phyloP scores from a whole-genome alignment of 2,888 invertebrate genomes.

The Megaustenia siamemsis region DNA sequence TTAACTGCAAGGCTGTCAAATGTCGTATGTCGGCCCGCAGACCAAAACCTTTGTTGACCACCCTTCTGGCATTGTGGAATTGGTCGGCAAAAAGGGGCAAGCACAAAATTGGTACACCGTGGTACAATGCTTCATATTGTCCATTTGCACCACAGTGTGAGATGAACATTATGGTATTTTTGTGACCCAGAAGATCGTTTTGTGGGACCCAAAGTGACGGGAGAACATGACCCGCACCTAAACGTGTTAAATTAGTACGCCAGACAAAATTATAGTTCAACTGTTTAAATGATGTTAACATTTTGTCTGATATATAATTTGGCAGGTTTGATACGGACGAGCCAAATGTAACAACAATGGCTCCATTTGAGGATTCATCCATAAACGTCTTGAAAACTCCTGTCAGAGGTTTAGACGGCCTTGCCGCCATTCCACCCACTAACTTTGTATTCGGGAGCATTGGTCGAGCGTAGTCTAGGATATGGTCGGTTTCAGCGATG shows the following conservation, averaged over 20 bases:
- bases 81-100: not conserved
- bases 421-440: conserved; percentile 20
- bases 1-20: no score
- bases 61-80: not conserved
- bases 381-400: not conserved
- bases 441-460: conserved; percentile 43
- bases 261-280: no score
- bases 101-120: no score
- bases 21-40: no score
- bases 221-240: not conserved
- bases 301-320: no score
- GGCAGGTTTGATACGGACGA: no score
- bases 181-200: not conserved
- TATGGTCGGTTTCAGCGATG: conserved; percentile 42
- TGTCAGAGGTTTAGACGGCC: not conserved
- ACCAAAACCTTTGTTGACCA: not conserved
- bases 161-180: not conserved
- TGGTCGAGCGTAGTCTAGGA: conserved; percentile 39
- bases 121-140: not conserved
- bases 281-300: no score
- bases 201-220: not conserved
- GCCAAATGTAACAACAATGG: no score
- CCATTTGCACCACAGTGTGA: not conserved
- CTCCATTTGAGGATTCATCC: not conserved
- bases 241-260: no score